Evolutionary conservation across 2,113 vertebrate species (phyloP), one percentile per base, ranked within the genome.

Genomic region (Trinectes maculatus): DNA sequence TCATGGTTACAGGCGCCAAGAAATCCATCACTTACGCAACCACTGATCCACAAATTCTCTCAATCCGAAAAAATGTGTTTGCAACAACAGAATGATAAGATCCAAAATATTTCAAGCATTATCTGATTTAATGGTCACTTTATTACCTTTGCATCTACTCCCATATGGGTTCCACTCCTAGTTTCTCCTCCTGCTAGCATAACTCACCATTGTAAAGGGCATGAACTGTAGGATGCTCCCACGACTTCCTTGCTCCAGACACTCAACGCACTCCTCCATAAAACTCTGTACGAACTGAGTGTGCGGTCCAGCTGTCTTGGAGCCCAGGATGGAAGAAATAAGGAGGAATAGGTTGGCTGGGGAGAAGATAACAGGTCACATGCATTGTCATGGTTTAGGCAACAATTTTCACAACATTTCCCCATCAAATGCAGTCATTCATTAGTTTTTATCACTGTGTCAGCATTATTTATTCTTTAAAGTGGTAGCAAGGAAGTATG

Each of bases 231-330:
- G 91, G 84, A 99, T 97, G 89, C 94, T 98, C 11, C 95, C 94
- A 0, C 94, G 94, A 83, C 94, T 94, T 61, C 96, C 96, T 88
- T 97, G 96, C 77, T 99, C 96, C 82, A 96, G 89, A 55, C 96
- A 98, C 61, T 95, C 95, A 24, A 99, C 98, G 0, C 97, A 99
- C 81, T 98, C 97, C 87, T 99, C 95, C 92, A 99, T 93, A 87
- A 99, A 99, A 91, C 96, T 98, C 90, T 99, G 98, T 1, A 98
- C 97, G 39, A 99, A 99, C 91, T 98, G 98, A 3, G 96, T 99
- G 89, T 99, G 98, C 1, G 96, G 94, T 0, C 98, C 97, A 0
- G 96, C 96, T 0, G 93, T 95, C 90, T 95, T 96, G 1, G 96
- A 95, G 11, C 95, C 93, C 92, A 98, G 81, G 83, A 96, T 94